Percentiles rank a stretch among this genome's conserved stretches.
phyloP scores from a whole-genome alignment of 2,113 vertebrate genomes.

The Tapirus terrestris region DNA sequence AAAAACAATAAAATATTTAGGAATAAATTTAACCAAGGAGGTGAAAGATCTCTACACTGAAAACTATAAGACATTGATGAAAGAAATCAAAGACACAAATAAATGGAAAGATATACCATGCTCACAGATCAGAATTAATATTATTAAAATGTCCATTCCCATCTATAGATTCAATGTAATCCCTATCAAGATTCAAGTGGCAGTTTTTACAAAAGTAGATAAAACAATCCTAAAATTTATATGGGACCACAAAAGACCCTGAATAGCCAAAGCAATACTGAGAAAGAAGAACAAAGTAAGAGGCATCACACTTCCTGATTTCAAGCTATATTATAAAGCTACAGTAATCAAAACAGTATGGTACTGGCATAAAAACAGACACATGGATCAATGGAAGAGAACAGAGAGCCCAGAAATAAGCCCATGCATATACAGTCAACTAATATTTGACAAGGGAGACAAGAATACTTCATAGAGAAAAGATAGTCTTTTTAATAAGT shows the following conservation, averaged over 20 bases:
- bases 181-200: background rate
- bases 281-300: background rate
- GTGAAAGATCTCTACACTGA: background rate
- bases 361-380: background rate
- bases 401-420: background rate
- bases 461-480: background rate
- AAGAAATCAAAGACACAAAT: background rate
- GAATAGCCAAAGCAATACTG: background rate
- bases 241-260: background rate
- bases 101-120: background rate
- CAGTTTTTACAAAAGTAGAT: background rate
- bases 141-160: background rate
- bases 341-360: background rate
- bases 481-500: background rate
- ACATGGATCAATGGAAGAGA: background rate
- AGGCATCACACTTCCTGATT: background rate
- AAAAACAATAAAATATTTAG: background rate
- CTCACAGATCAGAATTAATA: background rate
- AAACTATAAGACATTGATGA: background rate
- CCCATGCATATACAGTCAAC: background rate
- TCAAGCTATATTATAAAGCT: background rate
- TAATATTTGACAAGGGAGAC: background rate
- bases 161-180: background rate
- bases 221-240: background rate
- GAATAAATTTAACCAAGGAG: background rate